These are phyloP conservation scores for Andrena fulva DNA, from an alignment of 2,888 invertebrate genomes.

Conservation along the genomic window DNA sequence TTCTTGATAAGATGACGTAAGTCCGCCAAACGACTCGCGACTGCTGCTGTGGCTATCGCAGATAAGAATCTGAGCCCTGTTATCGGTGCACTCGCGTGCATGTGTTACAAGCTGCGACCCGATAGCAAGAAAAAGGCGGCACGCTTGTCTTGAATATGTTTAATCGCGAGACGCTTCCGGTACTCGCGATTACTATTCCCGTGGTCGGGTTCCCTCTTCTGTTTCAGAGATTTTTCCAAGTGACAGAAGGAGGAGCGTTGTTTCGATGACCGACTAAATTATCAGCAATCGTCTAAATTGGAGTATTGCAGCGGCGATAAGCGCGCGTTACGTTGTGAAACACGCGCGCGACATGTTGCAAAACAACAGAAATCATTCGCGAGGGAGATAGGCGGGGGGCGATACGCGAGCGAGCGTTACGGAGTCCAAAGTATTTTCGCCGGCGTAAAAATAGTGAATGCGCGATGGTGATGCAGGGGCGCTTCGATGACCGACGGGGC, in stretches of 20 bases:
- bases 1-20: constrained; percentile 64
- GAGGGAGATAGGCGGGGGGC: constrained; percentile 27
- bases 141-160: constrained; percentile 13
- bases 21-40: constrained; percentile 53
- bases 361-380: constrained; percentile 29
- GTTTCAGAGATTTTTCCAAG: background rate
- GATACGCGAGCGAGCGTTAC: constrained; percentile 39
- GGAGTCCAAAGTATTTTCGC: constrained; percentile 54
- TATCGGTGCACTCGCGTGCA: constrained; percentile 44
- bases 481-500: constrained; percentile 18
- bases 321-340: constrained; percentile 38
- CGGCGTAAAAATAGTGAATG: constrained; percentile 35
- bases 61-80: constrained; percentile 69
- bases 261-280: constrained; percentile 48
- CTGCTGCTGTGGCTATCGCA: constrained; percentile 66
- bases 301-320: constrained; percentile 49
- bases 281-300: constrained; percentile 49
- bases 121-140: constrained; percentile 10
- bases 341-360: constrained; percentile 20
- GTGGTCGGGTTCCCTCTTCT: background rate
- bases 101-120: constrained; percentile 34
- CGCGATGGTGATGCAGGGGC: background rate
- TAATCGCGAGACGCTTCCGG: constrained; percentile 1
- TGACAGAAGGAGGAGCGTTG: background rate
- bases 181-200: background rate